Conservation (phyloP, 1,140 invertebrate species). For the Orchestia grillus region DNA sequence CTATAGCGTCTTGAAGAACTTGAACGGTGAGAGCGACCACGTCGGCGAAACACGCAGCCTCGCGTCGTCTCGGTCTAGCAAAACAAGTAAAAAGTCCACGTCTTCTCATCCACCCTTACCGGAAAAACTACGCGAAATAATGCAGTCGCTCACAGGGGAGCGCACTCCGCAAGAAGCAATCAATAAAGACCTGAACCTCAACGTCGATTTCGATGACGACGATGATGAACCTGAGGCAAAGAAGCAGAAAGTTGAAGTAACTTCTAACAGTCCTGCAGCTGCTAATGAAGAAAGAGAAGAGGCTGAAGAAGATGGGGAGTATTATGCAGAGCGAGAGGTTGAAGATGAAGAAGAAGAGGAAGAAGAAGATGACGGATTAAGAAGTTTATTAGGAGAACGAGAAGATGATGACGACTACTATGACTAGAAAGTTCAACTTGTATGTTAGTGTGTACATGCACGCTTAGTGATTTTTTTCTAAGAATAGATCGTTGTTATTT, state of each 20-base stretch:
- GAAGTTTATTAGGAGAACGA: constrained; percentile 32
- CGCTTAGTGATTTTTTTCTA: not conserved
- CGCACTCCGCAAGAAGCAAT: constrained; percentile 57
- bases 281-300: constrained; percentile 36
- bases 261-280: constrained; percentile 11
- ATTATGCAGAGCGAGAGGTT: constrained; percentile 71
- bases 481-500: not conserved
- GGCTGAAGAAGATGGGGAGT: constrained; percentile 69
- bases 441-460: not conserved
- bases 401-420: constrained; percentile 22
- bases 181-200: constrained; percentile 63
- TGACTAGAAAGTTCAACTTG: not conserved
- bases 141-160: constrained; percentile 60
- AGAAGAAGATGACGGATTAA: constrained; percentile 71
- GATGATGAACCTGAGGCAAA: not conserved
- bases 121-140: constrained; percentile 58
- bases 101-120: constrained; percentile 58
- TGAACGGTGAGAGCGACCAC: constrained; percentile 73
- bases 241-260: constrained; percentile 23
- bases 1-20: constrained; percentile 93
- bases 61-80: constrained; percentile 59
- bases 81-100: constrained; percentile 61
- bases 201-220: constrained; percentile 35
- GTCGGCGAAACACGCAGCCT: constrained; percentile 68
- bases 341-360: constrained; percentile 70